Evolutionary conservation across 2,797 vertebrate genomes (phyloP).

Genomic region (Acanthornis magna): DNA sequence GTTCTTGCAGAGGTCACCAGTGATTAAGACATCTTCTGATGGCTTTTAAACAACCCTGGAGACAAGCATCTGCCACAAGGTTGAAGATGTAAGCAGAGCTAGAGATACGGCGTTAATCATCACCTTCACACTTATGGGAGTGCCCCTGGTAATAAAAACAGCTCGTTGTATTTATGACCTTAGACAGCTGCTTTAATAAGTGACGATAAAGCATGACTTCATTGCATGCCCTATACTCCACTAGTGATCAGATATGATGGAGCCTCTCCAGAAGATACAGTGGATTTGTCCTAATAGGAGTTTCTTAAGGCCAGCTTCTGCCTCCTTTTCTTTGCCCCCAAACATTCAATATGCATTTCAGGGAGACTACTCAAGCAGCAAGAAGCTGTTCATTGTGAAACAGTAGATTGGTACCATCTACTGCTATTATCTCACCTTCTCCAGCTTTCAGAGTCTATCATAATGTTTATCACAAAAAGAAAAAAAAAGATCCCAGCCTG

Average conservation of each 20-base stretch:
- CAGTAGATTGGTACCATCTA: neutral
- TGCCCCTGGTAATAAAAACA: slow-evolving; percentile 20
- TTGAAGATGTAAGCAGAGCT: neutral
- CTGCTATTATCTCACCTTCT: neutral
- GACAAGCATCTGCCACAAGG: neutral
- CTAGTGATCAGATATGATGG: neutral
- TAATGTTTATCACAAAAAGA: neutral
- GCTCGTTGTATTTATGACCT: neutral
- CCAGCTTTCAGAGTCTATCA: neutral
- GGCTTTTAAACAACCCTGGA: slow-evolving; percentile 22
- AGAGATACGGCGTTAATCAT: neutral
- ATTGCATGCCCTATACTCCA: neutral
- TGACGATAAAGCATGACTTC: neutral
- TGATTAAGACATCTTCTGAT: slow-evolving; percentile 10
- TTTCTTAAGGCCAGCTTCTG: neutral
- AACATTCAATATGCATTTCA: neutral
- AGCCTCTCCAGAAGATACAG: neutral
- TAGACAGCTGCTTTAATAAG: slow-evolving; percentile 33
- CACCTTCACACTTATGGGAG: neutral
- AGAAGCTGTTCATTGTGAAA: neutral
- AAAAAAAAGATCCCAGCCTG: neutral
- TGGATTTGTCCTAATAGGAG: neutral
- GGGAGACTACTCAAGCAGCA: neutral
- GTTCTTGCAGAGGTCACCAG: slow-evolving; percentile 34
- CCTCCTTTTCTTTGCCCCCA: neutral